Conservation (phyloP, 2,888 invertebrate species). For the Drosophila koepferae region DNA sequence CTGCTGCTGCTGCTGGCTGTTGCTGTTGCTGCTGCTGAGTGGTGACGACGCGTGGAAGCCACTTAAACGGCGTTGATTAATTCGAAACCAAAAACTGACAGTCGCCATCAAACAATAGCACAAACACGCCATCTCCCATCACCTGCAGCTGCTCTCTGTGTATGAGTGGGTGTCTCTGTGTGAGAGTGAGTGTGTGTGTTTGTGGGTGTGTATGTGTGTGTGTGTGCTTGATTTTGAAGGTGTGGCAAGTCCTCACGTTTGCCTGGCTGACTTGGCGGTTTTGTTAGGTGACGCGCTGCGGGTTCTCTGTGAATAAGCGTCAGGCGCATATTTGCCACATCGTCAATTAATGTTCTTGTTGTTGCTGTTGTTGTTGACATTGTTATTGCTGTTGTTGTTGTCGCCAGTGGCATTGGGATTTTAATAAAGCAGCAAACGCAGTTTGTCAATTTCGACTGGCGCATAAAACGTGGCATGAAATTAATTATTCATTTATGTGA, state of each 20-base stretch:
- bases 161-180: slow-evolving; percentile 5
- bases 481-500: slow-evolving; percentile 33
- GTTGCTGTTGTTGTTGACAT: slow-evolving; percentile 14
- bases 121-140: slow-evolving; percentile 52
- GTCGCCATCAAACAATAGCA: slow-evolving; percentile 65
- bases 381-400: slow-evolving; percentile 19
- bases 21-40: slow-evolving; percentile 7
- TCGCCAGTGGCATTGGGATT: slow-evolving; percentile 12
- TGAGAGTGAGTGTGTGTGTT: slow-evolving; percentile 7
- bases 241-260: slow-evolving; percentile 51
- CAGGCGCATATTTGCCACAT: slow-evolving; percentile 62
- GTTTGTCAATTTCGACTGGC: slow-evolving; percentile 37
- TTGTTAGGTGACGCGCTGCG: slow-evolving; percentile 41
- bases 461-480: slow-evolving; percentile 31
- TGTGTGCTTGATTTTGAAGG: slow-evolving; percentile 23
- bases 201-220: slow-evolving; percentile 5
- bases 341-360: slow-evolving; percentile 59
- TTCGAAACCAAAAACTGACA: slow-evolving; percentile 78
- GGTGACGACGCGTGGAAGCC: slow-evolving; percentile 64
- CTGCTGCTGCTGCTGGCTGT: slow-evolving; percentile 12
- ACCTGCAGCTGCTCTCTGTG: slow-evolving; percentile 45
- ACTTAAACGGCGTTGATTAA: slow-evolving; percentile 76
- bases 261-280: slow-evolving; percentile 60
- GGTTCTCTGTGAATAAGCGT: slow-evolving; percentile 41
- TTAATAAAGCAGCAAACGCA: slow-evolving; percentile 14